Percentiles rank a stretch among this genome's conserved stretches.
Evolutionary conservation across 1,140 invertebrate genomes (phyloP).

Genomic region (Trichonephila clavata): DNA sequence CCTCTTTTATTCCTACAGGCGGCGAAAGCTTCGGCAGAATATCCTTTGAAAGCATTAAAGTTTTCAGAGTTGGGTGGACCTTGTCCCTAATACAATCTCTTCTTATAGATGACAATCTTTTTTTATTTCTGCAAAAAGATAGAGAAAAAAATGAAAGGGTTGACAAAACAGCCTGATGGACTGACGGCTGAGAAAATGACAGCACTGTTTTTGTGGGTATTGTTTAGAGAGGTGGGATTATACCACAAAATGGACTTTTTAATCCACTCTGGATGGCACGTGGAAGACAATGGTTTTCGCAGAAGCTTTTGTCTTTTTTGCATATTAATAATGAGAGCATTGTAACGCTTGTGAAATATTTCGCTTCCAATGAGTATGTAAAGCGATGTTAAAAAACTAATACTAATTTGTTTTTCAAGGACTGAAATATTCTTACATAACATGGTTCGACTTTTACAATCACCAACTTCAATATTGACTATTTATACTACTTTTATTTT

Average conservation of each 20-base stretch:
- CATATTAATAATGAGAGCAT: too few relatives aligned
- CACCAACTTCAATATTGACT: too few relatives aligned
- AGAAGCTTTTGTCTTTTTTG: too few relatives aligned
- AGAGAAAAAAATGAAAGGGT: not conserved
- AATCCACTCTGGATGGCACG: not conserved
- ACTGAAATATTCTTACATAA: too few relatives aligned
- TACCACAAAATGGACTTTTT: not conserved
- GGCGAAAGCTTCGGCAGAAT: not conserved
- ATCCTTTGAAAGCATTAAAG: not conserved
- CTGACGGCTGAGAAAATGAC: not conserved
- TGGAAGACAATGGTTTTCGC: not conserved
- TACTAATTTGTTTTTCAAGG: too few relatives aligned
- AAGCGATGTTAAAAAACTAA: too few relatives aligned
- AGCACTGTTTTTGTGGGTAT: not conserved
- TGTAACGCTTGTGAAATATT: too few relatives aligned
- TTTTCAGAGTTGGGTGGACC: not conserved
- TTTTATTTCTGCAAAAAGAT: not conserved
- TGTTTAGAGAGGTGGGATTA: not conserved
- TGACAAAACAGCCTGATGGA: not conserved
- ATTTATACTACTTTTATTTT: too few relatives aligned
- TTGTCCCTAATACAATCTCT: conserved; percentile 7
- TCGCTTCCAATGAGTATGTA: too few relatives aligned
- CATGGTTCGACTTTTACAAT: too few relatives aligned
- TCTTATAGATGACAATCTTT: not conserved
- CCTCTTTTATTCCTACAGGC: not conserved